A percentile compares a stretch with the other conserved stretches of the same genome.
Conservation (phyloP, 2,888 invertebrate genomes). For the Lottia scabra region DNA sequence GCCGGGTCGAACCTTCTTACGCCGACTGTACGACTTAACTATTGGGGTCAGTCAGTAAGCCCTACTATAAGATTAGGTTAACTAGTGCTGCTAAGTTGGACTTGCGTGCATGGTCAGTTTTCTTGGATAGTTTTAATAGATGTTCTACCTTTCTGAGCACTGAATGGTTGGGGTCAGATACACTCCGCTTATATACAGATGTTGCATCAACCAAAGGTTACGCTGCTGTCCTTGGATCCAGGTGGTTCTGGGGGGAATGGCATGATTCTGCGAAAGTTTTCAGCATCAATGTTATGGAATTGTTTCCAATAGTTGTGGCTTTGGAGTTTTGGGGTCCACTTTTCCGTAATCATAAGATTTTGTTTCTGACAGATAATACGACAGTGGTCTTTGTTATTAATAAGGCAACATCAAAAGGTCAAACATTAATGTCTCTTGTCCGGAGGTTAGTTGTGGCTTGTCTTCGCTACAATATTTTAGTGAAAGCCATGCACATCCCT, state of each 20-base stretch:
- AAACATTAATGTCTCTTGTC: background rate
- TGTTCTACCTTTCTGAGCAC: background rate
- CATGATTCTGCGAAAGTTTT: background rate
- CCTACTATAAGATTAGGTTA: too few species aligned
- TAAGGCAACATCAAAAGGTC: slow-evolving; percentile 2
- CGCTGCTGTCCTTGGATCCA: background rate
- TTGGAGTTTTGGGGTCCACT: background rate
- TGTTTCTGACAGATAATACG: background rate
- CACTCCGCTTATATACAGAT: slow-evolving; percentile 9
- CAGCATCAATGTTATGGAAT: background rate
- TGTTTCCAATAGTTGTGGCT: background rate
- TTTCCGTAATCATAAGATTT: background rate
- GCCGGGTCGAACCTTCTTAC: too few species aligned
- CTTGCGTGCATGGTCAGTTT: background rate
- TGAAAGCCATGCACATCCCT: too few species aligned
- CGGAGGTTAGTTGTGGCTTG: background rate
- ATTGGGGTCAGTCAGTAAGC: too few species aligned
- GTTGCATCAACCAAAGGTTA: background rate
- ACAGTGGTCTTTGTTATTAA: slow-evolving; percentile 3
- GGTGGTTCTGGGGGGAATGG: slow-evolving; percentile 1
- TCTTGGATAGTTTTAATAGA: background rate
- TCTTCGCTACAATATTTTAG: too few species aligned
- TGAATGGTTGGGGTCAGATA: background rate
- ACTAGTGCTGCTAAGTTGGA: too few species aligned
- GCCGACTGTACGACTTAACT: too few species aligned